Evolutionary conservation across 2,797 vertebrate genomes (phyloP), one percentile per base, ranked within the genome.

Genomic region (Syncerus caffer): DNA sequence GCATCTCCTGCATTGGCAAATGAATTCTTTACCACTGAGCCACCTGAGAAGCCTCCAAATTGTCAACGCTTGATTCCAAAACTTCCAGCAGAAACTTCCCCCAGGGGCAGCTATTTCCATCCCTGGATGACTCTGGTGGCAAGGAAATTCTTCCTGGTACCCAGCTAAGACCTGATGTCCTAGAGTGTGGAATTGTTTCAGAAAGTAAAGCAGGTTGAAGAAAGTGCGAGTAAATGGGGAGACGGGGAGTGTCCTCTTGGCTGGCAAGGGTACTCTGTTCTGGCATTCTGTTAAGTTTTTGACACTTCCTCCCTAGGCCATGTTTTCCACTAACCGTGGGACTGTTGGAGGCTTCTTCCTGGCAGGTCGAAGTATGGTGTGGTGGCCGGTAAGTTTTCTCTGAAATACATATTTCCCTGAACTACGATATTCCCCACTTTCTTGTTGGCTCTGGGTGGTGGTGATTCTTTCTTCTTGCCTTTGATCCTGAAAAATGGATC

Each of bases 341-440:
- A 99, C 99, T 0, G 99, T 99, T 0, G 99, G 99, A 10, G 99
- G 99, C 4, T 99, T 99, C 98, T 99, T 99, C 98, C 98, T 99
- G 27, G 99, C 99, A 21, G 99, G 99, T 16, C 99, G 99, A 60
- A 99, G 99, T 98, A 99, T 99, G 99, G 99, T 99, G 78, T 99
- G 99, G 99, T 99, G 99, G 99, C 99, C 99, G 97, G 99, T 99
- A 98, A 99, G 99, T 99, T 76, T 96, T 84, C 55, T 51, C 74
- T 91, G 84, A 62, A 21, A n/a, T 47, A 0, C 13, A 4, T 21
- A 19, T 76, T 38, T 74, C 23, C 71, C 45, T 3, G 74, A 42
- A 84, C 76, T 80, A 31, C 1, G 8, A 80, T 31, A 60, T 19
- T 58, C 4, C 25, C 19, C 45, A 19, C 57, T 8, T 96, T 92